Base-by-base conservation (phyloP, 1,140 invertebrate genomes). In the Leguminivora glycinivorella region DNA sequence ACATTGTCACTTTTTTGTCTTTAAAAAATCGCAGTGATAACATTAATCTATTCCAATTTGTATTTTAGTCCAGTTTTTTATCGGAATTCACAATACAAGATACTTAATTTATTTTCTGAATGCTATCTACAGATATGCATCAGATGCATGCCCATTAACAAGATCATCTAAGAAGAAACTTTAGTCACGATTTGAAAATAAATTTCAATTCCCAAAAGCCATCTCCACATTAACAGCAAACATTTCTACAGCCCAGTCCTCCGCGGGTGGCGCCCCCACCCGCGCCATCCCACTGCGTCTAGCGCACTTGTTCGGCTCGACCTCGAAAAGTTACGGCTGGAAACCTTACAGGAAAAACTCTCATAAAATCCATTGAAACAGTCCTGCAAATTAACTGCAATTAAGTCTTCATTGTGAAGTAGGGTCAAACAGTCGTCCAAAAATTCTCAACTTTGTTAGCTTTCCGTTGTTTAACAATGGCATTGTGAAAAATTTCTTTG, bases 321-420 rank as follows among this genome's bases (percentile, higher is more conserved):
- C 83, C 82, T 81, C 80, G 75, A 84, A 84, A 86, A 85, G 75
- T 82, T 80, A 71, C 78, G 72, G 75, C 75, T 71, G 56, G 68
- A 70, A 70, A 60, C 58, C 40, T 25, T 70, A 70, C 58, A 69
- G 38, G 68, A 58, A 58, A 69, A 70, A 73, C 72, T 63, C 58
- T 71, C 74, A 77, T 77, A 75, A 79, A 71, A 74, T 75, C 70
- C 67, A 71, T 72, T 70, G 70, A 70, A 71, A 72, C 80, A 74
- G 76, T 70, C 75, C 58, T 74, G 71, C 70, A 75, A 80, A 80
- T 74, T 75, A 76, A 75, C 56, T 75, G 63, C 77, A 83, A 83
- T 83, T 79, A 79, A 69, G 70, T 60, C 67, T 34, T 63, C 73
- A 78, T 79, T 80, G 78, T 78, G 68, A 75, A 75, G 75, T 75